Percentiles rank a stretch among this genome's conserved stretches.
Evolutionary conservation across 2,797 vertebrate genomes (phyloP).

Genomic region (Denticeps clupeoides): DNA sequence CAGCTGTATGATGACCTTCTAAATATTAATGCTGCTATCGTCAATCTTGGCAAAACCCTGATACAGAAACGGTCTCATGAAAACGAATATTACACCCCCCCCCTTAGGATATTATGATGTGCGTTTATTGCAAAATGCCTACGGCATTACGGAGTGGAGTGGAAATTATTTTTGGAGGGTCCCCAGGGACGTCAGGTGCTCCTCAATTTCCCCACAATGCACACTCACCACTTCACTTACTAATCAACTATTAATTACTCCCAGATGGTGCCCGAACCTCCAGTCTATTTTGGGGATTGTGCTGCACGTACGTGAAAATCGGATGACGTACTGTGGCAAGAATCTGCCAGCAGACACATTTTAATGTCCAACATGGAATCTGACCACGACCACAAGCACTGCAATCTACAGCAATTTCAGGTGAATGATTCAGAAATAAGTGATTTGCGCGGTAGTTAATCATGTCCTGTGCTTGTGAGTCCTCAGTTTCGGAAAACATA

Average conservation of each 20-base stretch:
- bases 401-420: not conserved
- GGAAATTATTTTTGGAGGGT: conserved; percentile 26
- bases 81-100: too few relatives aligned
- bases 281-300: conserved; percentile 34
- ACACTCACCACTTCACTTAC: conserved; percentile 55
- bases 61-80: too few relatives aligned
- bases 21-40: too few relatives aligned
- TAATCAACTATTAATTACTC: conserved; percentile 66
- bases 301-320: conserved; percentile 13
- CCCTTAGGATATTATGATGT: not conserved
- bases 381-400: conserved; percentile 14
- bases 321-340: conserved; percentile 16
- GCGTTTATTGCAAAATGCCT: not conserved
- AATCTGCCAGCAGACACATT: conserved; percentile 15
- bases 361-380: conserved; percentile 11
- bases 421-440: too few relatives aligned
- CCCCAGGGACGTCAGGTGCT: conserved; percentile 39
- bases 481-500: too few relatives aligned
- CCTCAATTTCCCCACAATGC: conserved; percentile 39
- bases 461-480: too few relatives aligned
- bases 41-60: too few relatives aligned
- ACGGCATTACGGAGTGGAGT: conserved; percentile 1
- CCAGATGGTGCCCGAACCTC: conserved; percentile 57
- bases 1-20: too few relatives aligned
- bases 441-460: too few relatives aligned